A percentile compares a stretch with the other conserved stretches of the same genome.
These are phyloP conservation scores for Masnerella sp. DNA, from an alignment of 2,888 invertebrate species.

Conservation along the genomic window DNA sequence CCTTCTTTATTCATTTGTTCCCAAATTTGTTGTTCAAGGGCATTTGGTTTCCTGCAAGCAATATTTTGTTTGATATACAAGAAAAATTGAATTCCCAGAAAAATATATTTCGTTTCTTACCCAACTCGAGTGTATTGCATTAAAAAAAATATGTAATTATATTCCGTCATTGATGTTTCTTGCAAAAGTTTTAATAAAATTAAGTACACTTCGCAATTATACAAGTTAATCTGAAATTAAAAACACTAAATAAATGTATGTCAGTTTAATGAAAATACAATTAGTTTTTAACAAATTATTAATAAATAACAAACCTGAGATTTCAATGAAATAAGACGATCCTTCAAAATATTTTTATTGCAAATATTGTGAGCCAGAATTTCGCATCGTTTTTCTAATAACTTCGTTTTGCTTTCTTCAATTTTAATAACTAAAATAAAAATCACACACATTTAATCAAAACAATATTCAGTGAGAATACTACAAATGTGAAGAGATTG, in stretches of 20 bases:
- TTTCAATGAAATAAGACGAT: slow-evolving; percentile 59
- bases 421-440: slow-evolving; percentile 65
- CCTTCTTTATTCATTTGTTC: slow-evolving; percentile 75
- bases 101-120: slow-evolving; percentile 51
- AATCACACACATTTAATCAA: slow-evolving; percentile 11
- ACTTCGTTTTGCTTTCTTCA: slow-evolving; percentile 65
- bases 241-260: neutral
- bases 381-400: slow-evolving; percentile 72
- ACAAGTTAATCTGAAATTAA: slow-evolving; percentile 77
- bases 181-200: slow-evolving; percentile 76
- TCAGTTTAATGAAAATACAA: too few species aligned
- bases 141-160: slow-evolving; percentile 68
- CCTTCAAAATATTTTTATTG: slow-evolving; percentile 68
- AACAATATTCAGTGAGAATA: too few species aligned
- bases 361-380: slow-evolving; percentile 70
- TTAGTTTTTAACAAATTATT: slow-evolving; percentile 8
- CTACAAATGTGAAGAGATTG: slow-evolving; percentile 29
- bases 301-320: slow-evolving; percentile 36
- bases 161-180: slow-evolving; percentile 65
- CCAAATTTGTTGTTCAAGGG: slow-evolving; percentile 79
- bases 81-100: neutral
- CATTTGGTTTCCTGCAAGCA: slow-evolving; percentile 74
- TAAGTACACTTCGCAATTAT: slow-evolving; percentile 79
- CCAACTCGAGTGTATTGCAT: slow-evolving; percentile 69
- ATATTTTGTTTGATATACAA: neutral